phyloP scores from a whole-genome alignment of 1,140 invertebrate species.

The Drosophila pectinifera region DNA sequence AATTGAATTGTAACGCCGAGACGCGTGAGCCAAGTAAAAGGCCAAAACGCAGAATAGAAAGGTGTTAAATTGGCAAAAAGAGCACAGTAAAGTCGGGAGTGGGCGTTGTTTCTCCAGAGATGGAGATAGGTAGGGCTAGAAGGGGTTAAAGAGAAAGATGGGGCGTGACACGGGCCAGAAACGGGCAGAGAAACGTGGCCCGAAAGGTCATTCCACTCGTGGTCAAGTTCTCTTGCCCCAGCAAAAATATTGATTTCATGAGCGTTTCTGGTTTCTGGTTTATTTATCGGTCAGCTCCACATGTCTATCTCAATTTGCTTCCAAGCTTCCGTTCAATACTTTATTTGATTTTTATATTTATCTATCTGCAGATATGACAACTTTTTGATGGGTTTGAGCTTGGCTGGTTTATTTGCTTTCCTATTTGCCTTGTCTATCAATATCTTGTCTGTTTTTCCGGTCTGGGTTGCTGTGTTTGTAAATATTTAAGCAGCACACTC shows the following conservation, averaged over 20 bases:
- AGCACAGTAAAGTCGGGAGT: constrained; percentile 29
- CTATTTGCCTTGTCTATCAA: constrained; percentile 8
- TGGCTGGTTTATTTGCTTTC: constrained; percentile 13
- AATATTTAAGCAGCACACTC: constrained; percentile 9
- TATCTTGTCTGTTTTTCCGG: constrained; percentile 7
- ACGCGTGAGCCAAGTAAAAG: constrained; percentile 62
- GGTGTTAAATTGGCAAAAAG: constrained; percentile 74
- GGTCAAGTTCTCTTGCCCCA: constrained; percentile 32
- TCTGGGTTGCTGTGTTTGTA: constrained; percentile 1
- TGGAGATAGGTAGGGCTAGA: constrained; percentile 12
- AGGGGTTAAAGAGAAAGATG: constrained; percentile 45
- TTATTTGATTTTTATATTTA: constrained; percentile 9
- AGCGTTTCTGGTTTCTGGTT: constrained; percentile 8
- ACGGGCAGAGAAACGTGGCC: constrained; percentile 39
- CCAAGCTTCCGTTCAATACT: constrained; percentile 27
- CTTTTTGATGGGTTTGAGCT: constrained; percentile 1
- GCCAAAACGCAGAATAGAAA: constrained; percentile 70
- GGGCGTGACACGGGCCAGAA: constrained; percentile 55
- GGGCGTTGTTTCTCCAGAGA: constrained; percentile 45
- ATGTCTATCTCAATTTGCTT: constrained; percentile 22
- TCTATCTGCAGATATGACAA: constrained; percentile 11
- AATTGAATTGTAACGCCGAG: constrained; percentile 73
- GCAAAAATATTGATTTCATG: constrained; percentile 22
- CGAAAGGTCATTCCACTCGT: constrained; percentile 73
- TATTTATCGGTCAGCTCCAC: constrained; percentile 19